Evolutionary conservation across 2,113 vertebrate species (phyloP), one percentile per base, ranked within the genome.

Genomic region (Chiloscyllium plagiosum): DNA sequence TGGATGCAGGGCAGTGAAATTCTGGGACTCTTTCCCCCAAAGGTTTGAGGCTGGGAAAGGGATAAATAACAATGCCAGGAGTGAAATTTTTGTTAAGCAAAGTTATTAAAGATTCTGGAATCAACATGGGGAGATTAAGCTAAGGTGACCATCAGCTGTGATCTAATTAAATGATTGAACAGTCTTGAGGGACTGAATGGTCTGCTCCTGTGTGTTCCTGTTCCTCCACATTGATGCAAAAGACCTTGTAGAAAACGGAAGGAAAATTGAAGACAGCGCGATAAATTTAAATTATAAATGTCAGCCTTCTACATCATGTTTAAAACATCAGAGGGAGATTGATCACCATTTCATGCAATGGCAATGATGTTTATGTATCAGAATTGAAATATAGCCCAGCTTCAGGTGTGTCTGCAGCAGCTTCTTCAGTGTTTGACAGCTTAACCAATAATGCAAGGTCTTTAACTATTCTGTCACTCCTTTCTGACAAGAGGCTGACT

Each of bases 201-300:
- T 13, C 15, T 42, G 13, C 70, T 72, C 26, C 24, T 15, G 4
- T 5, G n/a, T 0, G 3, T n/a, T 7, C 47, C 7, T 29, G 24
- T 13, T 50, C 86, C 7, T 12, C 7, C 50, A 13, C 50, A 13
- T 4, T 89, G 8, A 26, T 50, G 50, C 50, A 26, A 26, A 89
- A 29, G 86, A 89, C 24, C 50, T 29, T 56, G 22, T 13, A 29
- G 50, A 7, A 10, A 89, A 89, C 20, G 26, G 22, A 87, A 52
- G 26, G 1, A 52, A 52, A 10, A 52, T 29, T 89, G 86, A 83
- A 83, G 80, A 56, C 80, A 37, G 42, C 24, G 3, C 24, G 22
- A 89, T 89, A 52, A 89, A 89, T 56, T 89, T 56, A 89, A 52
- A 89, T 89, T 89, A 89, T 56, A 89, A 52, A 89, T 89, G 86